Evolutionary conservation across 1,140 invertebrate genomes (phyloP), one percentile per base, ranked within the genome.

Genomic region (Tetragnatha versicolor): DNA sequence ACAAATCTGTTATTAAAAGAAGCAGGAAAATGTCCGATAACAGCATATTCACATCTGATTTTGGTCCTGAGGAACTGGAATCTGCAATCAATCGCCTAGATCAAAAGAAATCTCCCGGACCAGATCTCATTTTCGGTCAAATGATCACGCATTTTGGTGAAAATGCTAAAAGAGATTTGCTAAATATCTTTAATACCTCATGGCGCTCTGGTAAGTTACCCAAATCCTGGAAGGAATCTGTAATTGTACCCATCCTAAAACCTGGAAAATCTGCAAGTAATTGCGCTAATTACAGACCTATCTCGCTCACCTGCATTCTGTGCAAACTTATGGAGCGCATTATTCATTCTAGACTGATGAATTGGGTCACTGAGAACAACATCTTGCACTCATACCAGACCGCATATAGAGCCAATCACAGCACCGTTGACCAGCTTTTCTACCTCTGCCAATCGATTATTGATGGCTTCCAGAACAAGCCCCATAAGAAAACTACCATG

Each of bases 291-390:
- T 47, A 66, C 20, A 66, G 31, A 14, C 63, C 39, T 9, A 66
- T 66, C 6, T 45, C 63, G 4, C 63, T 66, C n/a, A 66, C 45
- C n/a, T 47, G 39, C 29, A 66, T 25, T 27, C 22, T 66, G n/a
- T n/a, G n/a, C n/a, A n/a, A n/a, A n/a, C n/a, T n/a, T n/a, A n/a
- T n/a, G n/a, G 63, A 66, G 27, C 39, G 39, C 25, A 45, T 45
- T 6, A 47, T 47, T 20, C 4, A 27, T 25, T 39, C 14, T 12
- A 66, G 39, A 49, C 7, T 66, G 12, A 37, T 61, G 58, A 61
- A 4, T 1, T 33, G 33, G 33, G 9, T 61, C 14, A 17, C 17
- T 35, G 3, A 61, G 22, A 4, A 37, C 35, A 39, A 33, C 35
- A 61, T n/a, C 35, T n/a, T 61, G 20, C 29, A 61, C n/a, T 61